Evolutionary conservation across 2,888 invertebrate species (phyloP).

Genomic region (Empis stercorea): DNA sequence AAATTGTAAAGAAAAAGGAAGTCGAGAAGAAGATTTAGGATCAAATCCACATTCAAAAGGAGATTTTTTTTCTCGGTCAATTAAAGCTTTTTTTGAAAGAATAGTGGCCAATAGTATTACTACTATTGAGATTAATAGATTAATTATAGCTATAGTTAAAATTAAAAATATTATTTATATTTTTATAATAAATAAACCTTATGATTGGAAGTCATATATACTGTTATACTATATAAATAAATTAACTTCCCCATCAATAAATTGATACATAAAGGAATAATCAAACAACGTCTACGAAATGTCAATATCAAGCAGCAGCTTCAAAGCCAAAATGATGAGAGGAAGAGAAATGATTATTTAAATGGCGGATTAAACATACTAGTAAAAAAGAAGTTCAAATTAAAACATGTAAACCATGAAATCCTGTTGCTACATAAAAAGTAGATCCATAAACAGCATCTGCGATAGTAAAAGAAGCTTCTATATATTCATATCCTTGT

Average conservation of each 20-base stretch:
- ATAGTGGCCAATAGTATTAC: conserved; percentile 40
- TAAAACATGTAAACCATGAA: conserved; percentile 60
- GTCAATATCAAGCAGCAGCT: conserved; percentile 54
- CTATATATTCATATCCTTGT: conserved; percentile 56
- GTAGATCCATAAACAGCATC: conserved; percentile 53
- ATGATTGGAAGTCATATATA: conserved; percentile 63
- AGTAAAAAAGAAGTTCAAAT: conserved; percentile 45
- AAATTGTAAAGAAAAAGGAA: conserved; percentile 49
- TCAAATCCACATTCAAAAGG: conserved; percentile 55
- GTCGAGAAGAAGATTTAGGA: conserved; percentile 37
- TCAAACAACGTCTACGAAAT: conserved; percentile 53
- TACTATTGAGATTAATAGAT: conserved; percentile 37
- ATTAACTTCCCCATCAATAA: conserved; percentile 53
- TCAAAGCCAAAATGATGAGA: conserved; percentile 52
- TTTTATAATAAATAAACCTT: conserved; percentile 41
- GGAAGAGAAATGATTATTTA: conserved; percentile 39
- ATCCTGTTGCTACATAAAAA: conserved; percentile 63
- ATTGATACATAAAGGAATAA: conserved; percentile 48
- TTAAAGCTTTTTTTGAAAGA: conserved; percentile 44
- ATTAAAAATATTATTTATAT: conserved; percentile 46
- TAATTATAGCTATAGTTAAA: conserved; percentile 27
- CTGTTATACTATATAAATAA: conserved; percentile 54
- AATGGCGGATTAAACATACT: conserved; percentile 39
- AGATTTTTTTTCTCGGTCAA: conserved; percentile 48
- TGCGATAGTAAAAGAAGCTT: conserved; percentile 45